Base-by-base conservation (phyloP, 2,113 vertebrate species). In the Pseudonaja textilis region DNA sequence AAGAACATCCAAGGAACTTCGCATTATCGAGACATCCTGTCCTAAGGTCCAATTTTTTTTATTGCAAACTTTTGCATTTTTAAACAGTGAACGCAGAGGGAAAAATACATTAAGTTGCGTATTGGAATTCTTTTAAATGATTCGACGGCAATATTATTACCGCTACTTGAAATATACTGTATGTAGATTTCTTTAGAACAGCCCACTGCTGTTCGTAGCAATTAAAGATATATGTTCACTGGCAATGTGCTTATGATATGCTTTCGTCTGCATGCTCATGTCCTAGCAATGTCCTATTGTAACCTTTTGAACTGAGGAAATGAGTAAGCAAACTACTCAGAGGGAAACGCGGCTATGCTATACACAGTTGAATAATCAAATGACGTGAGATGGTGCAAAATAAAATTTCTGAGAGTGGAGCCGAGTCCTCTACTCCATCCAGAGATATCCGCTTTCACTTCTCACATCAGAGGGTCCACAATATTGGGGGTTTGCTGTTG, bases 291-390 rank as follows among this genome's bases (percentile, higher is more conserved):
- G 92, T 69, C 90, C 95, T 93, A 61, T 14, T 87, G 4, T 92
- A 93, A 95, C 93, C 91, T 95, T 93, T 64, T 18, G 45, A 86
- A 56, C 74, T 64, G 89, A 93, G 86, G 52, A 93, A 85, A 3
- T 88, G 88, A 86, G 26, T 18, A 91, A 89, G 90, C 47, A 42
- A 69, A 50, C n/a, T 89, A 29, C 2, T 42, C 29, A 61, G 14
- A 29, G 23, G 14, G 50, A 64, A 92, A 34, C 9, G 29, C 4
- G 42, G 56, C 52, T 69, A 10, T 45, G 59, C 50, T 89, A 2
- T 39, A 25, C 34, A 4, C 7, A 45, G 4, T 8, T 54, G 74
- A 93, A 90, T 54, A 91, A 91, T 47, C 92, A 89, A 81, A 92
- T 81, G 88, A 20, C 0, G 55, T 57, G 3, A 42, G 34, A 45